Conservation (phyloP, 2,113 vertebrate species). For the Dolichallabes microphthalmus region DNA sequence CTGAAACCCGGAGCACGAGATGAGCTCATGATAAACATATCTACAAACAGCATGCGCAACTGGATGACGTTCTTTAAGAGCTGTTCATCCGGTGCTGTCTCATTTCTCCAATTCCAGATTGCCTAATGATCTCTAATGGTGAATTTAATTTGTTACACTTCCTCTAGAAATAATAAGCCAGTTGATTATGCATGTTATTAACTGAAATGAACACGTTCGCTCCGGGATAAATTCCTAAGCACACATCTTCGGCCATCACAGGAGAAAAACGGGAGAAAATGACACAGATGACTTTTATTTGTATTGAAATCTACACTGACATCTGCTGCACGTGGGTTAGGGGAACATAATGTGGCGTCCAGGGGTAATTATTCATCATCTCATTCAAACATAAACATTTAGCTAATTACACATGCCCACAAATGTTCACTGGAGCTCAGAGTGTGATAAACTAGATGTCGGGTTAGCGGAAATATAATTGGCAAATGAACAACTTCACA, state of each 20-base stretch:
- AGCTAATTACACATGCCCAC: conserved; percentile 25
- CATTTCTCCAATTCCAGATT: conserved; percentile 21
- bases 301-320: conserved; percentile 41
- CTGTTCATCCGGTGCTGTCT: conserved; percentile 34
- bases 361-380: conserved; percentile 37
- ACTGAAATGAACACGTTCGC: conserved; percentile 28
- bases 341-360: neutral
- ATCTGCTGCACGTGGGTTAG: conserved; percentile 39
- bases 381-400: conserved; percentile 35
- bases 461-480: neutral
- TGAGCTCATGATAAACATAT: neutral
- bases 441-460: neutral
- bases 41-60: neutral
- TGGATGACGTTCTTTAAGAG: neutral
- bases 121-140: conserved; percentile 51
- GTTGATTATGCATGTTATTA: conserved; percentile 43
- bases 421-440: neutral
- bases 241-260: conserved; percentile 5
- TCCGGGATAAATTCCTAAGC: conserved; percentile 9
- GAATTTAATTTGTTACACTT: conserved; percentile 47
- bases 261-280: conserved; percentile 17
- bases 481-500: neutral
- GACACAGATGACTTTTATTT: conserved; percentile 21
- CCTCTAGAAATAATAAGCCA: conserved; percentile 37
- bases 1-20: neutral